phyloP scores from a whole-genome alignment of 2,888 invertebrate genomes.

The Helicoverpa assulta region DNA sequence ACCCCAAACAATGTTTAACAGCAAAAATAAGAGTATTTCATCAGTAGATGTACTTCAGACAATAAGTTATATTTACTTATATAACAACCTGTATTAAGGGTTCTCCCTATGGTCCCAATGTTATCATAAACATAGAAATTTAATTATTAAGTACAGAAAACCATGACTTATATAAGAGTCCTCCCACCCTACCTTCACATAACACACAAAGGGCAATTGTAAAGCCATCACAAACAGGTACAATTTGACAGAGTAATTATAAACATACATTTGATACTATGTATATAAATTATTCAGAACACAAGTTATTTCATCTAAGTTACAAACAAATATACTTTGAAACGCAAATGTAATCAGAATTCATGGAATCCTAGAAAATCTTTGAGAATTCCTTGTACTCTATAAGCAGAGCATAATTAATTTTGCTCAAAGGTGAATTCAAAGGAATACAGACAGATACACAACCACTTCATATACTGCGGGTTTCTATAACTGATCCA shows the following conservation, averaged over 20 bases:
- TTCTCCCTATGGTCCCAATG: no score
- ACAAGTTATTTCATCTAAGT: conserved; percentile 37
- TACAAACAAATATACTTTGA: conserved; percentile 16
- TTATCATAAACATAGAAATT: background rate
- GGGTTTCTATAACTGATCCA: no score
- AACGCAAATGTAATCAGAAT: conserved; percentile 1
- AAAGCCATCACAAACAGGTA: background rate
- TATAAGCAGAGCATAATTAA: background rate
- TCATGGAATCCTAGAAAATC: background rate
- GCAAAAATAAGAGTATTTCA: background rate
- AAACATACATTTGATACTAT: background rate
- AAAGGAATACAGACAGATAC: no score
- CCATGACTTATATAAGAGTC: background rate
- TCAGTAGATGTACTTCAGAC: background rate
- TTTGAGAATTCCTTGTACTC: background rate
- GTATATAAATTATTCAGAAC: background rate
- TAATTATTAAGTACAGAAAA: background rate
- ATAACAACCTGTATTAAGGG: no score
- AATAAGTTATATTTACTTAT: no score
- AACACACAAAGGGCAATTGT: background rate
- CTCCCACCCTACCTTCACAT: no score
- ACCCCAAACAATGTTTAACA: no score
- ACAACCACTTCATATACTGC: no score
- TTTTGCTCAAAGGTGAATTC: no score
- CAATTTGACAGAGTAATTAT: conserved; percentile 28